phyloP scores from a whole-genome alignment of 2,113 vertebrate species.

The Smithornis capensis region DNA sequence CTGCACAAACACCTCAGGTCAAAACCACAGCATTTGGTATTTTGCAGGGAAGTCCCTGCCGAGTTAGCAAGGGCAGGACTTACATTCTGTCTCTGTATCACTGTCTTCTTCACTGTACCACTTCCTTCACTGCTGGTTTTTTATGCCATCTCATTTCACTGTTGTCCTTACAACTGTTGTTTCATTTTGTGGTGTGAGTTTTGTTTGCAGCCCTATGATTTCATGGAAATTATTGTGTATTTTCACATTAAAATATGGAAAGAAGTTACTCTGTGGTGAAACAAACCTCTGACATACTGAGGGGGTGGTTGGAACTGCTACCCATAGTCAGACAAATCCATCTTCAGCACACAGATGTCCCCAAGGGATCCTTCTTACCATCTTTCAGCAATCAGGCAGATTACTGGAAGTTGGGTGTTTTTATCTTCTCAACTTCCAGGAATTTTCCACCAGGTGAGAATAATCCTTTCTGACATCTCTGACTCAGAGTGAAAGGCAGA shows the following conservation, averaged over 20 bases:
- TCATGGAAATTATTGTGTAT: background rate
- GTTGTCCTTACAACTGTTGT: accelerated
- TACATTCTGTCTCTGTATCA: background rate
- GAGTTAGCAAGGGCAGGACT: background rate
- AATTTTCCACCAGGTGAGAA: background rate
- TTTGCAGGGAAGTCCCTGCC: background rate
- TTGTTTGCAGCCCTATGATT: background rate
- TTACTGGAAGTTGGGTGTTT: background rate
- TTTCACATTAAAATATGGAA: background rate
- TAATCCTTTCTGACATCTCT: background rate
- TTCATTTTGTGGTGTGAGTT: background rate
- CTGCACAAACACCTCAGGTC: background rate
- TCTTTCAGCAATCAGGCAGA: background rate
- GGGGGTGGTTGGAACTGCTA: accelerated
- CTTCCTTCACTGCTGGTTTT: background rate
- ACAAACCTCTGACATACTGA: background rate
- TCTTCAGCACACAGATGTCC: accelerated
- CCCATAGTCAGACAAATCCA: too few species aligned
- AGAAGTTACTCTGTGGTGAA: background rate
- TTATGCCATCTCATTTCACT: accelerated
- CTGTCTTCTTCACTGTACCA: too few species aligned
- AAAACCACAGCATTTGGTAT: background rate
- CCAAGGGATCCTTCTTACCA: background rate
- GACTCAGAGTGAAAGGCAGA: background rate
- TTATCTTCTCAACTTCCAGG: background rate